These are phyloP conservation scores for Pomatostomus ruficeps DNA, from an alignment of 2,113 vertebrate species.

Conservation along the genomic window DNA sequence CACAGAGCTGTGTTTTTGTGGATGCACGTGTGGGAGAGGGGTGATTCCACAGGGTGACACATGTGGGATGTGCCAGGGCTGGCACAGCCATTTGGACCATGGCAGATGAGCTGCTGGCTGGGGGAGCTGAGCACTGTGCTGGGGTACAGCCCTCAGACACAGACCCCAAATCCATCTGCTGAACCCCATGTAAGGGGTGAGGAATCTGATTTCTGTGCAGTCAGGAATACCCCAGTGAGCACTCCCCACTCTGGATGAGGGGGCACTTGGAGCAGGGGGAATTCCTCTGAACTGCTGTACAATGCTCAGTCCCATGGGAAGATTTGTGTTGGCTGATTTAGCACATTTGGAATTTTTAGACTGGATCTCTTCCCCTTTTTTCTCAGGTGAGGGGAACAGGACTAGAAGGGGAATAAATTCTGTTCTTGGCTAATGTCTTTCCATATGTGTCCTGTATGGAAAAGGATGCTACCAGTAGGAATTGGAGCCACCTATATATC, in stretches of 20 bases:
- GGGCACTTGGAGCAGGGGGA: background rate
- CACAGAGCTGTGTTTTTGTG: background rate
- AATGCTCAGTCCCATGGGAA: fast-evolving
- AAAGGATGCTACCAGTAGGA: background rate
- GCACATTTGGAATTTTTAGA: background rate
- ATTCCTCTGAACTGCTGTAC: fast-evolving
- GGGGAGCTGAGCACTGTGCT: background rate
- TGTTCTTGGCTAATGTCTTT: background rate
- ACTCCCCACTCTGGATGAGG: fast-evolving
- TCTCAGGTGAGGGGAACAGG: background rate
- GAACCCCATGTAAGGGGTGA: fast-evolving
- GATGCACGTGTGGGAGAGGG: fast-evolving
- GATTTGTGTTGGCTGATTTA: background rate
- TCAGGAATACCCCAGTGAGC: background rate
- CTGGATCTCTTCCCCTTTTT: background rate
- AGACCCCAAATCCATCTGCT: background rate
- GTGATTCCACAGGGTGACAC: fast-evolving
- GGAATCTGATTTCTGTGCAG: background rate
- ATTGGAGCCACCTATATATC: background rate
- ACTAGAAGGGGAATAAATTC: background rate
- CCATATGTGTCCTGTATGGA: background rate
- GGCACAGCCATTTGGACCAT: fast-evolving
- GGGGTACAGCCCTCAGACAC: background rate
- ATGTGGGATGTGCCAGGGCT: background rate
- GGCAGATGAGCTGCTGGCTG: background rate